A percentile compares a stretch with the other conserved stretches of the same genome.
phyloP scores from a whole-genome alignment of 2,797 vertebrate genomes.

The Poeciliopsis presidionis region DNA sequence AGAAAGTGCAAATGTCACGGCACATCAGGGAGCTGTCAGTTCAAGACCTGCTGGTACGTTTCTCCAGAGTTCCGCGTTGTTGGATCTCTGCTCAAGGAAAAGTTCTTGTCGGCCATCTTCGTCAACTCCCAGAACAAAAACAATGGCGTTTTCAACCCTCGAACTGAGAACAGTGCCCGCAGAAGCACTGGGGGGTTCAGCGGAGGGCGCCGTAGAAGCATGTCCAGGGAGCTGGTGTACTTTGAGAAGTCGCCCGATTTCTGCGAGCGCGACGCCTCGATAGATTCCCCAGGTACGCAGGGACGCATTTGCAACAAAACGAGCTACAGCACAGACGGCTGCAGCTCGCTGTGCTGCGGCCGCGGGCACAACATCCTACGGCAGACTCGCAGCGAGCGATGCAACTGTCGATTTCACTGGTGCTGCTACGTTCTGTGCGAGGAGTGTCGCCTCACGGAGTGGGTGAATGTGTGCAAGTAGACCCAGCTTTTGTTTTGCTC shows the following conservation, averaged over 20 bases:
- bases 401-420: constrained; percentile 94
- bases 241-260: constrained; percentile 95
- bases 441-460: constrained; percentile 90
- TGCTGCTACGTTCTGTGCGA: constrained; percentile 96
- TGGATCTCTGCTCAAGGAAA: constrained; percentile 85
- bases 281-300: constrained; percentile 88
- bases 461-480: constrained; percentile 91
- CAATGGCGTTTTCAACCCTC: constrained; percentile 89
- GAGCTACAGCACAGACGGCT: constrained; percentile 85
- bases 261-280: constrained; percentile 84
- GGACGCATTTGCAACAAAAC: constrained; percentile 86
- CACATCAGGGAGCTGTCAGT: constrained; percentile 93
- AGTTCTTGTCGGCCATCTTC: constrained; percentile 87
- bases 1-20: constrained; percentile 94
- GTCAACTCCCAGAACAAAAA: constrained; percentile 94
- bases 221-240: constrained; percentile 90
- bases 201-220: constrained; percentile 75
- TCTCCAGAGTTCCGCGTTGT: constrained; percentile 90
- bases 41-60: constrained; percentile 94
- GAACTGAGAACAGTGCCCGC: constrained; percentile 64
- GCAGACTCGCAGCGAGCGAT: constrained; percentile 88
- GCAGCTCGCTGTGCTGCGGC: constrained; percentile 91
- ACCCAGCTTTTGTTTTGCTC: constrained; percentile 59
- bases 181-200: constrained; percentile 46
- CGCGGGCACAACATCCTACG: constrained; percentile 91